Evolutionary conservation across 1,140 invertebrate species (phyloP), one percentile per base, ranked within the genome.

Genomic region (Drosophila azteca): DNA sequence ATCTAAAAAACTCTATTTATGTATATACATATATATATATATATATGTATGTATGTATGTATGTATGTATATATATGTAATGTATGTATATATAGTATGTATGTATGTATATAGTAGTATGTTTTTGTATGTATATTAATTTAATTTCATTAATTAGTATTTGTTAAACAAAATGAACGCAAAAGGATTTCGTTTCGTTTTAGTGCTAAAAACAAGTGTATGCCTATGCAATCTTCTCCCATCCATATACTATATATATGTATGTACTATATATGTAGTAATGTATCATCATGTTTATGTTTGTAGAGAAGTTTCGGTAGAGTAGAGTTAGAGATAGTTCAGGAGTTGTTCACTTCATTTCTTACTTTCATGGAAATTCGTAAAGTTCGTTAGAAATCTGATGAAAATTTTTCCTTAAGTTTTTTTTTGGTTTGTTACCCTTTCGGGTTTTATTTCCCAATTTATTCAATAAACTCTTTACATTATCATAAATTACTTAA

Each of bases 401-500:
- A 74, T 83, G 70, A 72, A 71, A 65, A 57, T 68, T 67, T 67
- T 26, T 71, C 60, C 54, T 75, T 49, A 51, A 49, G 74, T 62
- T 69, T 66, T 52, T 39, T 20, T 58, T 66, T 52, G 39, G 44
- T 60, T 41, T 41, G 46, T 52, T 43, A 39, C 35, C 13, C 41
- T 53, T 72, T 64, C 59, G 48, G 54, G 45, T 64, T 81, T 50
- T 72, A 39, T 66, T 71, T 70, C 72, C 78, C 52, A 83, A 85
- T 80, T 81, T 84, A 53, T 81, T 87, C 48, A 66, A 57, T 68
- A 75, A 87, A 87, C 81, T 75, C 82, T 87, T 85, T 85, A 87
- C 69, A 87, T 64, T 75, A 35, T 35, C 31, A 35, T 75, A 68
- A 74, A 71, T 85, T 85, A 85, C 81, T 54, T 85, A 85, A 45